A percentile compares a stretch with the other conserved stretches of the same genome.
These are phyloP conservation scores for Bibio marci DNA, from an alignment of 2,888 invertebrate genomes.

Conservation along the genomic window DNA sequence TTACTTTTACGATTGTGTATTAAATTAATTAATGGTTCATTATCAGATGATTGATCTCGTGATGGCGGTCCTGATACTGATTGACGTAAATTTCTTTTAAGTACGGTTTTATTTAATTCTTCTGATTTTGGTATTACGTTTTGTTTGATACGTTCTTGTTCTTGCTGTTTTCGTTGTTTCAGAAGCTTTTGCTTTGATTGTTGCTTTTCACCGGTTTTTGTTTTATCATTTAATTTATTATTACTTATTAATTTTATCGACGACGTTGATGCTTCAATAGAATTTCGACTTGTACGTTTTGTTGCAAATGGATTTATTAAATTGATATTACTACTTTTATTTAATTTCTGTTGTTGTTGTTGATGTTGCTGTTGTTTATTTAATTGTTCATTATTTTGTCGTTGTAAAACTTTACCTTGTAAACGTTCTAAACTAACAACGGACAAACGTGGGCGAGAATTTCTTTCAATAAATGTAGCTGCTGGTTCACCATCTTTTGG, in stretches of 20 bases:
- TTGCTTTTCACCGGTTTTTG: background rate
- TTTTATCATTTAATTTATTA: background rate
- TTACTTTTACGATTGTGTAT: background rate
- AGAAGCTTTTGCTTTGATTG: background rate
- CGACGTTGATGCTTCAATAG: background rate
- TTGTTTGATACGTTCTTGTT: background rate
- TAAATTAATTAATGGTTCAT: slow-evolving; percentile 5
- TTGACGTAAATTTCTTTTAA: background rate
- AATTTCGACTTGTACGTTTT: no score
- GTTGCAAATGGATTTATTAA: background rate
- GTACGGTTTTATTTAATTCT: background rate
- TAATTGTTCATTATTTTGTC: slow-evolving; percentile 21
- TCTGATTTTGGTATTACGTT: background rate
- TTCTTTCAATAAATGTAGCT: slow-evolving; percentile 45
- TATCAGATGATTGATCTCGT: slow-evolving; percentile 4
- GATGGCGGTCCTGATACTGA: background rate
- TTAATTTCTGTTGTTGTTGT: slow-evolving; percentile 19
- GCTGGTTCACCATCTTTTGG: slow-evolving; percentile 51
- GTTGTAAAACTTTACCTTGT: slow-evolving; percentile 39
- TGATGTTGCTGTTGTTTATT: slow-evolving; percentile 5
- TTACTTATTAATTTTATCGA: background rate
- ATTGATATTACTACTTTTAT: slow-evolving; percentile 29
- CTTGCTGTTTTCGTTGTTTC: background rate
- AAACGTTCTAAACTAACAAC: slow-evolving; percentile 42
- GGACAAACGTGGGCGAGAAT: slow-evolving; percentile 36